Evolutionary conservation across 2,888 invertebrate species (phyloP).

Genomic region (Nesidiocoris tenuis): DNA sequence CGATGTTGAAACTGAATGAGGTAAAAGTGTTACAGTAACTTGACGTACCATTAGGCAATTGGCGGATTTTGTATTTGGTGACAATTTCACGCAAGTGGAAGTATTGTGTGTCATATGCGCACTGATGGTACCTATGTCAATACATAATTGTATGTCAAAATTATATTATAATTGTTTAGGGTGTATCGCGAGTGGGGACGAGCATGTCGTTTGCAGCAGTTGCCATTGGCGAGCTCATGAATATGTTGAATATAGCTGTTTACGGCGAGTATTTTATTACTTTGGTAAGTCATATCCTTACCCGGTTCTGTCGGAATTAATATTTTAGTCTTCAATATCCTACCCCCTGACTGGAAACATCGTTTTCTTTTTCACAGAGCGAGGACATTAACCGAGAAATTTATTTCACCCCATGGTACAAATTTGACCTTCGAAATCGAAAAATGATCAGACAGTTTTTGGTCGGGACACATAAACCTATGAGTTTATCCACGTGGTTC

Average conservation of each 20-base stretch:
- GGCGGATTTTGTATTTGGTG: no score
- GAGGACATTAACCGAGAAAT: constrained; percentile 23
- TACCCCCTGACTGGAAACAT: no score
- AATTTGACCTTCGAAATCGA: constrained; percentile 9
- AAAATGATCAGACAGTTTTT: constrained; percentile 12
- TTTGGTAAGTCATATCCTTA: constrained; percentile 17
- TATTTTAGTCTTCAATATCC: no score
- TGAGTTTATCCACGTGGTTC: constrained; percentile 17
- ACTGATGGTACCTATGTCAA: no score
- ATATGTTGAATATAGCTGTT: constrained; percentile 12
- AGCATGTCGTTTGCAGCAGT: constrained; percentile 10
- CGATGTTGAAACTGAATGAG: constrained; percentile 27
- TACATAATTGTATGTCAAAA: no score
- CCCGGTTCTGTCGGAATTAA: no score
- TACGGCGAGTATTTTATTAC: constrained; percentile 7
- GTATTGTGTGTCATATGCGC: no score
- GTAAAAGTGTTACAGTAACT: no score
- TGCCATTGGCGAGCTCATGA: constrained; percentile 5
- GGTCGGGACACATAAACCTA: neutral
- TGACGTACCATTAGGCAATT: no score
- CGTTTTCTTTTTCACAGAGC: no score
- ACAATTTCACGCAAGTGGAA: no score
- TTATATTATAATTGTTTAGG: no score
- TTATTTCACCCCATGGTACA: constrained; percentile 30
- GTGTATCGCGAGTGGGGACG: constrained; percentile 1